A percentile compares a stretch with the other conserved stretches of the same genome.
phyloP scores from a whole-genome alignment of 2,797 vertebrate genomes.

The Vespertilio murinus region DNA sequence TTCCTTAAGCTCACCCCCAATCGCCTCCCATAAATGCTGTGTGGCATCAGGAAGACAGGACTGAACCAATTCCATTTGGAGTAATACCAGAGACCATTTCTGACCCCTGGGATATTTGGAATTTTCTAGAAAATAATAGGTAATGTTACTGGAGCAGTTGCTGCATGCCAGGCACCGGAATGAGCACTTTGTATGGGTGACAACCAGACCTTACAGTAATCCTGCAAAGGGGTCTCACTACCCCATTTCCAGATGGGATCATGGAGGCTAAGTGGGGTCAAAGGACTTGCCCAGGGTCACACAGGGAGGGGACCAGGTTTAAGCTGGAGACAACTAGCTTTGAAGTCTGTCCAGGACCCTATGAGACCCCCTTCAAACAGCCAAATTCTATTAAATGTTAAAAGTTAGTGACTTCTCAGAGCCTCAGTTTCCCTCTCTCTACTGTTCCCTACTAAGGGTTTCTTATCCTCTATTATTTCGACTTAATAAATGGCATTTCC shows the following conservation, averaged over 20 bases:
- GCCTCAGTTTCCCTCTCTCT: not conserved
- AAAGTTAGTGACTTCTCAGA: not conserved
- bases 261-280: not conserved
- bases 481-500: not conserved
- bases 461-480: not conserved
- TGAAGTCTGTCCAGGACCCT: not conserved
- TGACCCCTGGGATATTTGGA: not conserved
- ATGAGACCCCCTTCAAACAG: not conserved
- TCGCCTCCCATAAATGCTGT: not conserved
- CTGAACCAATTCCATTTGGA: not conserved
- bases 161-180: not conserved
- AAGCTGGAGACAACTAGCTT: not conserved
- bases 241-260: not conserved
- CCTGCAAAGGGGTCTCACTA: not conserved
- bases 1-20: fast-evolving
- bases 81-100: not conserved
- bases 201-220: not conserved
- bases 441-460: not conserved
- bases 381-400: not conserved
- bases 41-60: not conserved
- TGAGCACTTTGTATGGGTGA: not conserved
- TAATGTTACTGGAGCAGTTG: not conserved
- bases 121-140: not conserved
- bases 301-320: not conserved
- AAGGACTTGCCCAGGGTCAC: not conserved